Percentiles rank a stretch among this genome's conserved stretches.
phyloP scores from a whole-genome alignment of 2,797 vertebrate species.

The Tenualosa ilisha region DNA sequence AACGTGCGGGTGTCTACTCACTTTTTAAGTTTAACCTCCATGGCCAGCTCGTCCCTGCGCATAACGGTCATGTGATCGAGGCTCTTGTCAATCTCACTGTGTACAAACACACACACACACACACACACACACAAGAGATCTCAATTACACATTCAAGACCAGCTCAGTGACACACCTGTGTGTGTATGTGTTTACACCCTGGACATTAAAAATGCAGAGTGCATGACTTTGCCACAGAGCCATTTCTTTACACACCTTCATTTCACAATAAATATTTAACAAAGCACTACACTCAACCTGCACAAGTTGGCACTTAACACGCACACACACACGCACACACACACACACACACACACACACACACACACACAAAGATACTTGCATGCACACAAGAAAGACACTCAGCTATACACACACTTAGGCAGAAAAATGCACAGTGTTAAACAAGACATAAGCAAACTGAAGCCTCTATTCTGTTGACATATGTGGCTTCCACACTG shows the following conservation, averaged over 20 bases:
- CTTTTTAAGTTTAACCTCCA: conserved; percentile 98
- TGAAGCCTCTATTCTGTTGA: neutral
- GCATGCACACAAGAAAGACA: neutral
- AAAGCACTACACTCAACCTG: conserved; percentile 11
- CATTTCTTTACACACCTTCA: conserved; percentile 38
- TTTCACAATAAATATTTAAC: conserved; percentile 51
- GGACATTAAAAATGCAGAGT: conserved; percentile 31
- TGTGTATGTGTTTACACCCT: conserved; percentile 19
- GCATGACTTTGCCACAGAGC: conserved; percentile 12
- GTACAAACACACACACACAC: conserved; percentile 55
- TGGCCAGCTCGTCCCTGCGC: conserved; percentile 97
- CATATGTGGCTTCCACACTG: too few species aligned
- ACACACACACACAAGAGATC: neutral
- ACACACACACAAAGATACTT: neutral
- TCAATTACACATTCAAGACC: conserved; percentile 26
- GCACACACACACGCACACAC: neutral
- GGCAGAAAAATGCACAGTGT: neutral
- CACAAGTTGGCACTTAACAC: neutral
- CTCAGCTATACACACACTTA: neutral
- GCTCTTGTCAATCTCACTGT: conserved; percentile 97
- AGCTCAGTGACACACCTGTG: conserved; percentile 25
- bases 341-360: neutral
- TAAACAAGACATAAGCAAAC: neutral
- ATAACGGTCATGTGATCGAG: conserved; percentile 98
- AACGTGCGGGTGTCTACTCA: conserved; percentile 68